These are phyloP conservation scores for Pelmatolapia mariae DNA, from an alignment of 2,113 vertebrate species.

Conservation along the genomic window DNA sequence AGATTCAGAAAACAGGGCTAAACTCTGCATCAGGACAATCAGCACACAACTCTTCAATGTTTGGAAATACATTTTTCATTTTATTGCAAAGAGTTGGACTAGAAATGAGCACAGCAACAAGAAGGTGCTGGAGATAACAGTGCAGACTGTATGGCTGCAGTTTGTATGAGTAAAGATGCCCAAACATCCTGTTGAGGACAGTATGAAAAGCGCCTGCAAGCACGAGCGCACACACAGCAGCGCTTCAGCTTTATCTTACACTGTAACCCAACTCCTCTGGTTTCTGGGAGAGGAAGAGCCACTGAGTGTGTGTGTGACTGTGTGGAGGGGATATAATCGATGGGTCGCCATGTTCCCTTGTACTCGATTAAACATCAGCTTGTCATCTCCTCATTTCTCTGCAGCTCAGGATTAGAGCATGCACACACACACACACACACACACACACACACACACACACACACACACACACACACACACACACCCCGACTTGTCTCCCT, in stretches of 20 bases:
- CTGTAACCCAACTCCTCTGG: conserved; percentile 39
- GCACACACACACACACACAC: not conserved
- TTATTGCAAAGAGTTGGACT: not conserved
- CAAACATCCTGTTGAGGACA: not conserved
- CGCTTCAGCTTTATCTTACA: not conserved
- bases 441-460: not conserved
- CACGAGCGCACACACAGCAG: not conserved
- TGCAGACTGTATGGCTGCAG: not conserved
- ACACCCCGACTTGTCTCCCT: not conserved
- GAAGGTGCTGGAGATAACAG: not conserved
- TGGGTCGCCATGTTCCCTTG: conserved; percentile 46
- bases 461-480: too few species aligned
- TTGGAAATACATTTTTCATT: not conserved
- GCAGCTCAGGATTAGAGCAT: not conserved
- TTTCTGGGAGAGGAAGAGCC: conserved; percentile 15
- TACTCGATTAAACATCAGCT: conserved; percentile 46
- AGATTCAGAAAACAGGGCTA: not conserved
- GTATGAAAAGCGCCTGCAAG: not conserved
- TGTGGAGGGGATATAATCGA: conserved; percentile 29
- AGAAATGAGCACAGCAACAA: not conserved
- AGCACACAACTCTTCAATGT: not conserved
- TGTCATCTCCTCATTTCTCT: conserved; percentile 8
- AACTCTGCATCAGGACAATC: not conserved
- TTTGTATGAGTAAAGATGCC: not conserved
- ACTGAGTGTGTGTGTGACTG: not conserved